phyloP scores from a whole-genome alignment of 1,140 invertebrate genomes.

The Schlechtendalia chinensis region DNA sequence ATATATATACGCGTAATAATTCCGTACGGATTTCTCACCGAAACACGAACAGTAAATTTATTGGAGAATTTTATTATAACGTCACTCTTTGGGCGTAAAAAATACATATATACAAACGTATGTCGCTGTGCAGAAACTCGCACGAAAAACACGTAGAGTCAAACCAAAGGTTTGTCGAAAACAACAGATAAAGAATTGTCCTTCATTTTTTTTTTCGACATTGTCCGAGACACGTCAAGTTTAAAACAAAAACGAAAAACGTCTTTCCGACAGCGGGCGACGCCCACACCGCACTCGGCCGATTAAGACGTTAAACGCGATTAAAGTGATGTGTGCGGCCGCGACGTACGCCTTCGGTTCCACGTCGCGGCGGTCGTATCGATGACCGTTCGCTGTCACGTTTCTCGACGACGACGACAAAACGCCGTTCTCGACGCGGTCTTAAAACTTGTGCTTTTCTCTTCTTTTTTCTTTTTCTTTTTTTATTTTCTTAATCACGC shows the following conservation, averaged over 20 bases:
- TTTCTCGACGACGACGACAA: slow-evolving; percentile 32
- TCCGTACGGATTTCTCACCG: not conserved
- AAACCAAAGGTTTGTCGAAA: slow-evolving; percentile 12
- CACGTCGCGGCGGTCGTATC: not conserved
- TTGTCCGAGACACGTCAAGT: not conserved
- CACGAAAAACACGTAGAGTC: not conserved
- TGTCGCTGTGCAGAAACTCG: not conserved
- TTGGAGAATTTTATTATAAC: not conserved
- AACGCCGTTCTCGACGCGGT: too few relatives aligned
- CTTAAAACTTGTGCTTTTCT: too few relatives aligned
- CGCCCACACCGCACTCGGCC: not conserved
- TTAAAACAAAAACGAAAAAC: slow-evolving; percentile 17
- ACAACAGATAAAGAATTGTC: slow-evolving; percentile 6
- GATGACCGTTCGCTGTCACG: slow-evolving; percentile 14
- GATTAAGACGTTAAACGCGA: slow-evolving; percentile 28
- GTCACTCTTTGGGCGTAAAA: not conserved
- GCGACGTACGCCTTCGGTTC: not conserved
- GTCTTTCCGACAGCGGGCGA: not conserved
- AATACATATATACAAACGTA: too few relatives aligned
- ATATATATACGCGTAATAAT: too few relatives aligned
- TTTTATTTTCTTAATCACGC: too few relatives aligned
- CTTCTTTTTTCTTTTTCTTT: too few relatives aligned
- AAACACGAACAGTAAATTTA: not conserved
- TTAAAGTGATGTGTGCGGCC: not conserved
- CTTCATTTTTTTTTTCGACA: not conserved